Base-by-base conservation (phyloP, 2,113 vertebrate genomes). In the Sterrhoptilus dennistouni region DNA sequence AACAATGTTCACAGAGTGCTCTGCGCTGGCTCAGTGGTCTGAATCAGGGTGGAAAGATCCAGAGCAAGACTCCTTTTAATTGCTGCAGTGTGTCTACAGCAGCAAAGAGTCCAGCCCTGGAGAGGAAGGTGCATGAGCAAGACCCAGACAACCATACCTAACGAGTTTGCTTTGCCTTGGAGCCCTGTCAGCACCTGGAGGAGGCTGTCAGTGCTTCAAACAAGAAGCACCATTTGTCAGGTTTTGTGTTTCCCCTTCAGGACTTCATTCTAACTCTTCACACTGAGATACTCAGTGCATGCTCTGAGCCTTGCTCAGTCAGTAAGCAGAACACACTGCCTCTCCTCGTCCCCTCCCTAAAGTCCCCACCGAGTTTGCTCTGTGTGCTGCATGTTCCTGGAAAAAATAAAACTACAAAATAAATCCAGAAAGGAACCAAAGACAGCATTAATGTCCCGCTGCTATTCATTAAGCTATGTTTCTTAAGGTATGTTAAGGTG, bases 341-440 rank as follows among this genome's bases (percentile, higher is more conserved):
- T 16, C 71, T 29, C 80, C 33, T 50, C 28, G 2, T 27, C 35
- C 57, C 40, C 42, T 44, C 29, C 54, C 28, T 12, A 33, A 33
- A 38, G 9, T 2, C 45, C 18, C 31, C 9, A 57, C 8, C 0
- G 2, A 33, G 5, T 47, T 60, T 3, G 0, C 33, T 38, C n/a
- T 29, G 11, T 52, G 23, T 79, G 45, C 27, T 89, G 28, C 8
- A 13, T 3, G 6, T 23, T 77, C 22, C 56, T 63, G 49, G 11
- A 47, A 27, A 31, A 65, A 27, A 40, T 6, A 50, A 44, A 35
- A 2, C 40, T 70, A 24, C 21, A 61, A 60, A 56, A 81, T 21
- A 8, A 60, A 21, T 12, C 33, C 22, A 85, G n/a, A 69, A 90
- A 76, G 36, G 25, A 79, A 76, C 17, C 9, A 74, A 64, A 78